Percentiles rank a stretch among this genome's conserved stretches.
phyloP scores from a whole-genome alignment of 1,140 invertebrate genomes.

The Bombyx mori region DNA sequence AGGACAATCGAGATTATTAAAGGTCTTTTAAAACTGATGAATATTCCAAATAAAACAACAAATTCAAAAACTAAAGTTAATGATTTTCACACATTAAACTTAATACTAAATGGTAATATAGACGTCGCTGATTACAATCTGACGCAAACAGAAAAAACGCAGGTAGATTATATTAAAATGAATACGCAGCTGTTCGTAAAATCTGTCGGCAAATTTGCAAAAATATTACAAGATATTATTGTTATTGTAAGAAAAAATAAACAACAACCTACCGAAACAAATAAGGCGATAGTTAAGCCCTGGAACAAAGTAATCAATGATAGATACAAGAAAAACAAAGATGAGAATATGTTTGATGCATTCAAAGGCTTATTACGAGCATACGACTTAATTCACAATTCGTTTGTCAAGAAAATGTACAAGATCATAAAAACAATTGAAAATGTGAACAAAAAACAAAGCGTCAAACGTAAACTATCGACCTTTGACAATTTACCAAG shows the following conservation, averaged over 20 bases:
- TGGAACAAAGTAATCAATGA: conserved; percentile 3
- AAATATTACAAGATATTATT: conserved; percentile 39
- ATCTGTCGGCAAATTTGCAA: conserved; percentile 41
- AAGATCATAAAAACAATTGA: conserved; percentile 29
- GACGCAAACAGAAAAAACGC: conserved; percentile 5
- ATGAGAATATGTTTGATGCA: conserved; percentile 16
- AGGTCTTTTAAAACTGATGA: conserved; percentile 35
- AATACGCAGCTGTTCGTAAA: conserved; percentile 37
- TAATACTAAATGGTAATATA: conserved; percentile 26
- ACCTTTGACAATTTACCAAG: too few relatives aligned
- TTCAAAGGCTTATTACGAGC: conserved; percentile 33
- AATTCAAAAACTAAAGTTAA: background rate
- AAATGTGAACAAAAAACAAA: background rate
- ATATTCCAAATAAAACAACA: conserved; percentile 14
- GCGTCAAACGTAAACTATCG: too few relatives aligned
- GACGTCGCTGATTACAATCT: conserved; percentile 6
- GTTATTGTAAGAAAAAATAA: conserved; percentile 21
- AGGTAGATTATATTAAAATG: conserved; percentile 44
- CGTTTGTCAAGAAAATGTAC: conserved; percentile 44
- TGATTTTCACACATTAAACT: conserved; percentile 33
- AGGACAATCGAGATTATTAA: conserved; percentile 42
- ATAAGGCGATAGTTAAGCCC: background rate
- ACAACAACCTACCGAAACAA: conserved; percentile 6
- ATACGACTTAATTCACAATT: conserved; percentile 46
- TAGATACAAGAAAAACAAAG: conserved; percentile 11